A percentile compares a stretch with the other conserved stretches of the same genome.
Evolutionary conservation across 2,113 vertebrate genomes (phyloP).

Genomic region (Actenoides hombroni): DNA sequence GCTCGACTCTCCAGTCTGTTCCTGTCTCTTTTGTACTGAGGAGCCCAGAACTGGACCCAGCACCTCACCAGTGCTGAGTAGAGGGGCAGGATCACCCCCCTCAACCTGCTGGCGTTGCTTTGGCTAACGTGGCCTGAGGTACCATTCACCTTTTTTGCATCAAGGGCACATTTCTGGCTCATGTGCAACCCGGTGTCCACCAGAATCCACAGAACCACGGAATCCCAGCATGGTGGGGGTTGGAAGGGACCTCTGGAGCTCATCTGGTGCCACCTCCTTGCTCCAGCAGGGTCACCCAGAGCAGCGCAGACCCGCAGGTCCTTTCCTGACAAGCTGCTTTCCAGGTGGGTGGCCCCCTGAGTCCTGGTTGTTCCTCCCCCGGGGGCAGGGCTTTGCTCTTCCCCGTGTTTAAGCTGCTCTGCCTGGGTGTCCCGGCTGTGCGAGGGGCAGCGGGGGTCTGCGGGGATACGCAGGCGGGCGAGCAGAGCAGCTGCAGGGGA

Average conservation of each 20-base stretch:
- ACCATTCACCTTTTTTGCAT: fast-evolving
- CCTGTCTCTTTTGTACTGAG: background rate
- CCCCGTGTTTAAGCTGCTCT: background rate
- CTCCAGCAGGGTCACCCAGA: background rate
- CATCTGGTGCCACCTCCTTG: too few species aligned
- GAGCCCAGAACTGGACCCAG: background rate
- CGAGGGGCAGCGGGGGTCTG: background rate
- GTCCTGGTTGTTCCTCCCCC: background rate
- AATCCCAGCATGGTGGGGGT: background rate
- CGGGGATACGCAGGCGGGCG: background rate
- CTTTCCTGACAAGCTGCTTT: background rate
- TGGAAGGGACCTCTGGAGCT: background rate
- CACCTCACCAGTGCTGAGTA: background rate
- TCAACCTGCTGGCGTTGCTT: background rate
- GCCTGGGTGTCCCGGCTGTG: background rate
- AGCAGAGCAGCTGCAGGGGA: background rate
- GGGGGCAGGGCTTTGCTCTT: background rate
- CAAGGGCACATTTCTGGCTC: background rate
- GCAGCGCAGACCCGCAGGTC: background rate
- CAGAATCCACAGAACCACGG: background rate
- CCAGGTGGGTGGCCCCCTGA: too few species aligned
- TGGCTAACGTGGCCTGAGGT: too few species aligned
- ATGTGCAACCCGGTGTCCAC: background rate
- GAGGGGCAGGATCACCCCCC: background rate
- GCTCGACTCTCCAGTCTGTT: background rate